Evolutionary conservation across 2,888 invertebrate genomes (phyloP), one percentile per base, ranked within the genome.

Genomic region (Mimumesa dahlbomi): DNA sequence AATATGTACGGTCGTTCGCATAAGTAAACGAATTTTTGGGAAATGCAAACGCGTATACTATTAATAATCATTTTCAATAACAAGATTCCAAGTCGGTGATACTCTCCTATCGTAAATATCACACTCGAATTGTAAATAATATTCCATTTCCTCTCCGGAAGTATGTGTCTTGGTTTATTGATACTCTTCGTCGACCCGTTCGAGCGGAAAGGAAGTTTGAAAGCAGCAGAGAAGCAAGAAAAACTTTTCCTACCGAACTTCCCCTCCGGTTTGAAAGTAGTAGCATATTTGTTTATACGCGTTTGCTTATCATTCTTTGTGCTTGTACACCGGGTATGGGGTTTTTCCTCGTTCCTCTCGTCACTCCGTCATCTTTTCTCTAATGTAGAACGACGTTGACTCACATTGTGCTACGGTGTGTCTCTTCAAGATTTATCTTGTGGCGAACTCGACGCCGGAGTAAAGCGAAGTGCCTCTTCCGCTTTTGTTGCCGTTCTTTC

Each of bases 391-490:
- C 50, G 36, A 18, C 29, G 48, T n/a, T 40, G 21, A n/a, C 40
- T 16, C 34, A 13, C 29, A n/a, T 48, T 48, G 31, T 18, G 29
- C 13, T 36, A 25, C 22, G 25, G 6, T 49, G 36, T 38, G 21
- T 19, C 31, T 29, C 2, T 11, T 11, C 43, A 21, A 25, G 49
- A 59, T 46, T 56, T 52, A 46, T 50, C 56, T 45, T 18, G 13
- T 52, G 22, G 45, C 31, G 40, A 57, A 56, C 66, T 57, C 46
- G 38, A 13, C n/a, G 25, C 31, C 36, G 4, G 29, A 34, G 19
- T 36, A 7, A 19, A 36, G 50, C 19, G 34, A 67, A 67, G 50
- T 49, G 48, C 38, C 65, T 66, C 42, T 43, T 52, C 13, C 64
- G 57, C 50, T 56, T 69, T 50, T 67, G 42, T 48, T 13, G 16